Evolutionary conservation across 2,113 vertebrate genomes (phyloP).

Genomic region (Recurvirostra avosetta): DNA sequence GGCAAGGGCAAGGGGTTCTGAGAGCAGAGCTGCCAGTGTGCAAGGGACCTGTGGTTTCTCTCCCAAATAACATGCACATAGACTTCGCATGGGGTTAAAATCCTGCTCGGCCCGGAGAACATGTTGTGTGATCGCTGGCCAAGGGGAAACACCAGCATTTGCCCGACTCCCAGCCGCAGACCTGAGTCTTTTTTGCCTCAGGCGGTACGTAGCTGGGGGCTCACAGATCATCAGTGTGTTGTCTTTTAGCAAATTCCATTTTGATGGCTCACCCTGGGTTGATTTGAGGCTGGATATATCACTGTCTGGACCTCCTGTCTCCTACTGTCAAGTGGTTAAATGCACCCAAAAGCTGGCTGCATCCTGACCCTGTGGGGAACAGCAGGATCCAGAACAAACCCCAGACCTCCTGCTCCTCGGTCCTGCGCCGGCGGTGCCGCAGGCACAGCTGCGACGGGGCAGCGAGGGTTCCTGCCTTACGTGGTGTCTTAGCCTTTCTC

Average conservation of each 20-base stretch:
- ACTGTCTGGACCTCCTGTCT: neutral
- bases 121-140: neutral
- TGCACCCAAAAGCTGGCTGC: neutral
- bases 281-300: neutral
- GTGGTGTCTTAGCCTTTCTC: neutral
- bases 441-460: neutral
- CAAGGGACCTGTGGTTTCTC: neutral
- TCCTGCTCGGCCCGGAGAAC: neutral
- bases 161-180: neutral
- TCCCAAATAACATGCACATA: accelerated
- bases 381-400: neutral
- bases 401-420: neutral
- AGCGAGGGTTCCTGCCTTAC: neutral
- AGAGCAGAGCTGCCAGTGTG: neutral
- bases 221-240: neutral
- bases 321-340: neutral
- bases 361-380: neutral
- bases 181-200: neutral
- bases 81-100: neutral
- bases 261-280: neutral
- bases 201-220: neutral
- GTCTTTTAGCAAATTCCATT: conserved; percentile 2
- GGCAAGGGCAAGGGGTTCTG: neutral
- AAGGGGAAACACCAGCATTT: neutral
- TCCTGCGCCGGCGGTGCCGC: accelerated